Evolutionary conservation across 2,888 invertebrate genomes (phyloP).

Genomic region (Perdita meconis): DNA sequence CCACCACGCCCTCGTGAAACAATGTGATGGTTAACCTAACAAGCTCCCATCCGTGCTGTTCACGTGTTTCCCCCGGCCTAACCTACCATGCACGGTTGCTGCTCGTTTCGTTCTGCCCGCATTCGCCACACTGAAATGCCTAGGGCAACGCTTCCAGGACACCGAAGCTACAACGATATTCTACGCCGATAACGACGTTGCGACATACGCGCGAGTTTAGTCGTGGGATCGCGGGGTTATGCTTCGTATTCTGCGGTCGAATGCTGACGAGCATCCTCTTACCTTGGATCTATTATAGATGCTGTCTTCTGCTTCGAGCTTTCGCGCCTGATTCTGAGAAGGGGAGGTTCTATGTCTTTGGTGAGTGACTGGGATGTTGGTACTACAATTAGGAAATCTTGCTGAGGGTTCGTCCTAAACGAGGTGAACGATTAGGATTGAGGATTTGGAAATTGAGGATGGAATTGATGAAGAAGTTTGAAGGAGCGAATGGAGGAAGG

Average conservation of each 20-base stretch:
- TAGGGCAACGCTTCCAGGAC: conserved; percentile 70
- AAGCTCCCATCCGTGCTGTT: conserved; percentile 72
- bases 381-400: not conserved
- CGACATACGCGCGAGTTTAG: conserved; percentile 54
- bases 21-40: conserved; percentile 79
- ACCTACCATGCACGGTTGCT: conserved; percentile 64
- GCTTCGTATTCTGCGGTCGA: conserved; percentile 37
- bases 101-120: conserved; percentile 46
- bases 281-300: conserved; percentile 4
- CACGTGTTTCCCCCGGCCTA: conserved; percentile 49
- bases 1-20: conserved; percentile 75
- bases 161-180: conserved; percentile 50
- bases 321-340: conserved; percentile 15
- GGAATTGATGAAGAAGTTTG: no score
- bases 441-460: no score
- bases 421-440: no score
- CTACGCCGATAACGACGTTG: conserved; percentile 58
- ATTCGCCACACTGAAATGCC: conserved; percentile 53
- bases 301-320: conserved; percentile 10
- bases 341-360: not conserved
- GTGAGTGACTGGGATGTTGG: not conserved
- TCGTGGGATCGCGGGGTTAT: conserved; percentile 46
- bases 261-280: conserved; percentile 15
- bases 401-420: no score
- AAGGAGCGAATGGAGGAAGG: no score